Evolutionary conservation across 2,888 invertebrate species (phyloP), one percentile per base, ranked within the genome.

Genomic region (Dicycla oo): DNA sequence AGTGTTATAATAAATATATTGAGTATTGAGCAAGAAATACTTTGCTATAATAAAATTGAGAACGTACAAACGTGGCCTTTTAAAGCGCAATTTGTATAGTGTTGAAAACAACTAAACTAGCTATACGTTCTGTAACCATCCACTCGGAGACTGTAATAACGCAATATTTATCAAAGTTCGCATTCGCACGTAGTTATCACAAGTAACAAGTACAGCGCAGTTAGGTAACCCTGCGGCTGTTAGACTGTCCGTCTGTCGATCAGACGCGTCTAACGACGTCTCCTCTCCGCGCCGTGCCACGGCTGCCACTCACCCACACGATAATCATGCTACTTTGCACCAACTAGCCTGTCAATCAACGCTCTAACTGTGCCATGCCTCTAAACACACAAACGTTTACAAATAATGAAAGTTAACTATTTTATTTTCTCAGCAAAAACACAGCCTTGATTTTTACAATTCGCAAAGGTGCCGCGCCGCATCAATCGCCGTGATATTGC

Each of bases 211-310:
- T 75, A 84, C 69, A 64, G 65, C 62, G 70, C 64, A 56, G 83
- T 78, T 78, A 72, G 64, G 81, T 81, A 82, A 73, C 75, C 79
- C 82, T 67, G 75, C 75, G 76, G 88, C 81, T 80, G 91, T 92
- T 91, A 91, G 87, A 81, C 90, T 91, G 92, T 92, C 90, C 90
- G 87, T 82, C 89, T 91, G 93, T 92, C 90, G 76, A 88, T 90
- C 91, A 89, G 86, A 78, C 83, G 84, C 86, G 75, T 86, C 81
- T 88, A 89, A 87, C 88, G 93, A 93, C 92, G 90, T 90, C 90
- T 87, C 86, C 92, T 90, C 91, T 93, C 92, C 84, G 71, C 93
- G 86, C 92, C 74, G 75, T 72, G 83, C 75, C 77, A 60, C 67
- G 73, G 64, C 72, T 83, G 85, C 87, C 87, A 88, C 86, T 86